Conservation (phyloP, 2,888 invertebrate genomes). For the Drosophila anomelani region DNA sequence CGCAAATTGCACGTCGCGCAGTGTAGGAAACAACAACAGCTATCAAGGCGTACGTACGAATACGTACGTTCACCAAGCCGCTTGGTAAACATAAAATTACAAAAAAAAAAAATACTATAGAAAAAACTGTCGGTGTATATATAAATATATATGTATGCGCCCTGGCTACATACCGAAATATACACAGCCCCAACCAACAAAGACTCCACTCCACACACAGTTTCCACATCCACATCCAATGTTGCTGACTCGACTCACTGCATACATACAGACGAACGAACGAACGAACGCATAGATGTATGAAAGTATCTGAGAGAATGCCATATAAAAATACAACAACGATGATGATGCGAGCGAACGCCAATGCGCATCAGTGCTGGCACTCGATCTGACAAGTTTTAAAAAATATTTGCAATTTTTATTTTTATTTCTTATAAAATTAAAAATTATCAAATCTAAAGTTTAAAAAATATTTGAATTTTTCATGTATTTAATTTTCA, state of each 20-base stretch:
- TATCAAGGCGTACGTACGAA: slow-evolving; percentile 67
- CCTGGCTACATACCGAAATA: slow-evolving; percentile 57
- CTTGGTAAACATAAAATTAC: slow-evolving; percentile 78
- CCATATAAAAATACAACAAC: slow-evolving; percentile 73
- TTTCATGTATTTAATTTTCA: too few relatives aligned
- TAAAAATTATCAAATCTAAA: too few relatives aligned
- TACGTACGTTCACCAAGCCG: slow-evolving; percentile 57
- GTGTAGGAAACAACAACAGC: slow-evolving; percentile 48
- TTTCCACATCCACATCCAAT: slow-evolving; percentile 62
- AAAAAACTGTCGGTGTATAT: slow-evolving; percentile 65
- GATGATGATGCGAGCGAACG: slow-evolving; percentile 27
- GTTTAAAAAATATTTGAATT: too few relatives aligned
- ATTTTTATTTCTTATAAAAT: too few relatives aligned
- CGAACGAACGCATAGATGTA: slow-evolving; percentile 7
- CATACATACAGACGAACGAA: slow-evolving; percentile 28
- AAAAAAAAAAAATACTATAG: slow-evolving; percentile 64
- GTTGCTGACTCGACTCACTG: slow-evolving; percentile 72
- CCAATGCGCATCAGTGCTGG: slow-evolving; percentile 17
- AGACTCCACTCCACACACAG: slow-evolving; percentile 63
- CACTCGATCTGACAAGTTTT: neutral
- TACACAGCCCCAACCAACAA: slow-evolving; percentile 66
- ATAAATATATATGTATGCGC: slow-evolving; percentile 1
- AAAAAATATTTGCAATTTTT: neutral
- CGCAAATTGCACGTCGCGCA: slow-evolving; percentile 72
- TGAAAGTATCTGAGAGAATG: slow-evolving; percentile 55